Evolutionary conservation across 1,140 invertebrate genomes (phyloP).

Genomic region (Drosophila grimshawi): DNA sequence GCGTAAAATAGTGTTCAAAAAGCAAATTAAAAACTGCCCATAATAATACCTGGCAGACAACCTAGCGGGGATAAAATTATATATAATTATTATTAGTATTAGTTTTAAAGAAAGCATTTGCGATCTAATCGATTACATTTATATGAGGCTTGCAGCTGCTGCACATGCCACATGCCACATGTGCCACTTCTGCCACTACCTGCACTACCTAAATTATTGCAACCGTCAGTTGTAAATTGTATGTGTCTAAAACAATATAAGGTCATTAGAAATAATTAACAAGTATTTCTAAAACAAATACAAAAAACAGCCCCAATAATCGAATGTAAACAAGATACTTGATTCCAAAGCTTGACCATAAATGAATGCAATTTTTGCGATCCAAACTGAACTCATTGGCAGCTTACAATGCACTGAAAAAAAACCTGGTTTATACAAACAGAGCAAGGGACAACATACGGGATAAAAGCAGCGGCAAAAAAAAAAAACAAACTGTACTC

Average conservation of each 20-base stretch:
- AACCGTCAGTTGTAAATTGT: neutral
- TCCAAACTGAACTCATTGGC: constrained; percentile 26
- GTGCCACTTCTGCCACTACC: constrained; percentile 11
- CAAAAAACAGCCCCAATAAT: constrained; percentile 14
- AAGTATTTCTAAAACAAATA: constrained; percentile 18
- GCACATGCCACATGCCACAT: neutral
- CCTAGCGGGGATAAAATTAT: too few relatives aligned
- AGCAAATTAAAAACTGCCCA: too few relatives aligned
- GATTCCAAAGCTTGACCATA: constrained; percentile 38
- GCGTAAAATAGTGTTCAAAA: too few relatives aligned
- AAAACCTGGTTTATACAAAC: constrained; percentile 7
- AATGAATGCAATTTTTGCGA: constrained; percentile 19
- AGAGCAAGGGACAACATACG: neutral
- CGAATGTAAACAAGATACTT: constrained; percentile 43
- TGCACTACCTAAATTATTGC: constrained; percentile 5
- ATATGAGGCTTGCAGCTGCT: neutral
- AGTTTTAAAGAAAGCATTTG: too few relatives aligned
- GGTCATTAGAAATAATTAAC: constrained; percentile 38
- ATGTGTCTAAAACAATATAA: constrained; percentile 6
- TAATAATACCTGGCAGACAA: too few relatives aligned
- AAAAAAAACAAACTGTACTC: constrained; percentile 35
- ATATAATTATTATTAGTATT: too few relatives aligned
- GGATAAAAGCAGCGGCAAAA: neutral
- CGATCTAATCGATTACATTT: too few relatives aligned
- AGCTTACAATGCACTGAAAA: constrained; percentile 19